Evolutionary conservation across 2,888 invertebrate species (phyloP).

Genomic region (Uropetala carovei): DNA sequence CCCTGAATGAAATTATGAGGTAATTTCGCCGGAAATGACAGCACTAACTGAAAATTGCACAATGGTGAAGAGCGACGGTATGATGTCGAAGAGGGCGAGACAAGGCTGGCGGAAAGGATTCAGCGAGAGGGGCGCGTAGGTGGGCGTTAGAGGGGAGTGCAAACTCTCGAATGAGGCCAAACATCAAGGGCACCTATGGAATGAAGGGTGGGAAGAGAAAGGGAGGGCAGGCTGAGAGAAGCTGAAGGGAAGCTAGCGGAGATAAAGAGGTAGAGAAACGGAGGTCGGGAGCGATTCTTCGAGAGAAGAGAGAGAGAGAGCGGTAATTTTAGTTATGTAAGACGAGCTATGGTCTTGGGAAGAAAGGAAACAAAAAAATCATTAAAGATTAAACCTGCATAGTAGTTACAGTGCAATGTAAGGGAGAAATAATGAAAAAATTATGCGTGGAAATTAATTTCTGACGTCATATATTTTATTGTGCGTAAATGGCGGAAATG

Average conservation of each 20-base stretch:
- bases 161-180: conserved; percentile 39
- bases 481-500: too few relatives aligned
- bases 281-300: neutral
- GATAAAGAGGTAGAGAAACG: neutral
- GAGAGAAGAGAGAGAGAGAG: neutral
- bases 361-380: too few relatives aligned
- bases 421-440: too few relatives aligned
- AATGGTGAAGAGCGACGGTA: neutral
- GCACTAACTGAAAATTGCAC: conserved; percentile 27
- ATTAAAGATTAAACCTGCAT: too few relatives aligned
- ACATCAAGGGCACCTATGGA: conserved; percentile 21
- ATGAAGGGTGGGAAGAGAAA: neutral
- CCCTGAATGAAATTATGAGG: too few relatives aligned
- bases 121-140: neutral
- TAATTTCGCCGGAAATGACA: too few relatives aligned
- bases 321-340: too few relatives aligned
- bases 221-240: neutral
- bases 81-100: neutral
- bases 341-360: too few relatives aligned
- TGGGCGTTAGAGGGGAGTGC: conserved; percentile 6
- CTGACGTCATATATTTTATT: too few relatives aligned
- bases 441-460: too few relatives aligned
- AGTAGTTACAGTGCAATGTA: too few relatives aligned
- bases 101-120: neutral
- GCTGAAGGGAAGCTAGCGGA: neutral